phyloP scores from a whole-genome alignment of 2,113 vertebrate genomes.

The Petromus typicus region DNA sequence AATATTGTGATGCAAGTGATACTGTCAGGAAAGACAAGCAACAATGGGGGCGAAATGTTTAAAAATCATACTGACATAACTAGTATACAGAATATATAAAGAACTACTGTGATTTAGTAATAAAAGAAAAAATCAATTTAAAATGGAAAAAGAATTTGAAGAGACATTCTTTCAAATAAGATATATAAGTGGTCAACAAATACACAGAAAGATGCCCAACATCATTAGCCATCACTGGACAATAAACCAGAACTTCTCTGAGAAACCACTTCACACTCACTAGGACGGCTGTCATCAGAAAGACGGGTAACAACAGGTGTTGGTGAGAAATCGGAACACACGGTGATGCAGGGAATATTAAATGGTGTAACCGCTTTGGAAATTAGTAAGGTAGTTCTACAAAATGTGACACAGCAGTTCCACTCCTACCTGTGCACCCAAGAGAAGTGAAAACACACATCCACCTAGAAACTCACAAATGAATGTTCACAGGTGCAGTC shows the following conservation, averaged over 20 bases:
- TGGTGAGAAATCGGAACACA: not conserved
- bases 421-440: not conserved
- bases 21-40: not conserved
- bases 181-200: not conserved
- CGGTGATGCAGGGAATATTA: not conserved
- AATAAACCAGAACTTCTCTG: not conserved
- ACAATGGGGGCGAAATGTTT: not conserved
- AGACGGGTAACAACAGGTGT: not conserved
- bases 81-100: not conserved
- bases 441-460: not conserved
- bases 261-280: not conserved
- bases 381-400: not conserved
- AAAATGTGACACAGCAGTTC: not conserved
- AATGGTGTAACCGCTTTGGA: not conserved
- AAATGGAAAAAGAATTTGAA: not conserved
- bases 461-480: not conserved
- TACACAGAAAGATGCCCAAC: not conserved
- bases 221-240: not conserved
- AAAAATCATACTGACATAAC: not conserved
- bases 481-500: not conserved
- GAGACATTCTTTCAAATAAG: not conserved
- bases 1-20: not conserved
- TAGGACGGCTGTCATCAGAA: not conserved
- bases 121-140: not conserved
- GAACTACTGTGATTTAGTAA: not conserved